Base-by-base conservation (phyloP, 2,888 invertebrate genomes). In the Tortricodes alternella region DNA sequence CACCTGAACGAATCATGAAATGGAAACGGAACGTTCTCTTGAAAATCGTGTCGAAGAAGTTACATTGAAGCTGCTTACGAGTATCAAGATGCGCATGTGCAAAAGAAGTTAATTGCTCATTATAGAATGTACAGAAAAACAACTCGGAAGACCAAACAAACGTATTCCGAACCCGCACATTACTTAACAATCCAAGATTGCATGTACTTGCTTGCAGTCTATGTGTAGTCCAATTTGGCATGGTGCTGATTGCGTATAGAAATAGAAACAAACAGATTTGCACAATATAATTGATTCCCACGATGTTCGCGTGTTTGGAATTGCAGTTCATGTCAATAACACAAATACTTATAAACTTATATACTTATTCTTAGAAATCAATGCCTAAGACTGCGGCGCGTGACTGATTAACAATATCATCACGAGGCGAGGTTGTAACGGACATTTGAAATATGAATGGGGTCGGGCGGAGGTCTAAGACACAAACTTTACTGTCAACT, bases 381-480 rank as follows among this genome's bases (percentile, higher is more conserved):
- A 37, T 32, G 56, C 23, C 21, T 50, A 29, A 46, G 46, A 3
- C 46, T 5, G 21, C 15, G 19, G 44, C 56, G 43, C 49, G 49
- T 56, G 49, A 44, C 49, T 44, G 49, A 50, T 56, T 50, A 56
- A 43, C 56, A 56, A 49, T 50, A 50, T 50, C 23, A 21, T 49
- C 56, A 56, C 49, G 49, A 50, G 49, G 49, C 49, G 49, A 50
- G 49, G 49, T 41, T 38, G 27, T 16, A 35, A 27, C 56, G 38
- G 49, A 44, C 32, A 37, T 38, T 35, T 29, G 44, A 23, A 49
- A 38, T 43, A 49, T 56, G 29, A 38, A 44, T 37, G 39, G 16
- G 41, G 39, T 27, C 29, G 16, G n/a, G 3, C 15, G 18, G 44
- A 34, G 34, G 34, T 15, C 16, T 15, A 32, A 9, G 19, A 11